Base-by-base conservation (phyloP, 2,113 vertebrate species). In the Lepus timidus region DNA sequence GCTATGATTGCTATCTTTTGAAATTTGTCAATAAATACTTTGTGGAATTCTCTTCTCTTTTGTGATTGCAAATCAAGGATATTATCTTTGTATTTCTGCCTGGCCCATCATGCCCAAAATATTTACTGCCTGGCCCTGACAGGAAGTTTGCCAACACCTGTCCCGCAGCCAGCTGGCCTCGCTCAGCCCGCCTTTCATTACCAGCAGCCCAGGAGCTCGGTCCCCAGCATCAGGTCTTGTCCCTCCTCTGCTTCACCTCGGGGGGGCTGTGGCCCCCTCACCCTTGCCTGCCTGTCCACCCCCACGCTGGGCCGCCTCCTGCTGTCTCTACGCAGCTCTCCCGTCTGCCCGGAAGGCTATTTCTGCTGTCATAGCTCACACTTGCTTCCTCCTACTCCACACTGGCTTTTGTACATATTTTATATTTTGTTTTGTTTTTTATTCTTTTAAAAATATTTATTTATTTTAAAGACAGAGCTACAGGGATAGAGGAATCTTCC, bases 171-270 rank as follows among this genome's bases (percentile, higher is more conserved):
- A 10, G 33, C 44, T 44, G 86, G 67, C 68, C 55, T 55, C 8
- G 2, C 14, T 67, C 49, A 10, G 33, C 27, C 71, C 83, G 51
- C 22, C 16, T 7, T 19, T 23, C 3, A 0, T 51, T 52, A 22
- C 31, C 71, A 51, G 80, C 70, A 65, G 5, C 49, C 90, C 36
- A 49, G 14, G 49, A 44, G 5, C 58, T 90, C 39, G 31, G 61
- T 5, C 29, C 0, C 8, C 67, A 13, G 20, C 27, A 6, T 13
- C 17, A 27, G 23, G 6, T n/a, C 29, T 9, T 33, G 7, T 16
- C 6, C 20, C 19, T 74, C 3, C 27, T 52, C 12, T 19, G 11
- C 55, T 31, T 44, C 49, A 0, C 25, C 19, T 82, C 33, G 29
- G 27, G 3, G 49, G 36, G 68, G 39, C 83, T 55, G 9, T 29